Evolutionary conservation across 2,113 vertebrate species (phyloP).

Genomic region (Oreotrochilus melanogaster): DNA sequence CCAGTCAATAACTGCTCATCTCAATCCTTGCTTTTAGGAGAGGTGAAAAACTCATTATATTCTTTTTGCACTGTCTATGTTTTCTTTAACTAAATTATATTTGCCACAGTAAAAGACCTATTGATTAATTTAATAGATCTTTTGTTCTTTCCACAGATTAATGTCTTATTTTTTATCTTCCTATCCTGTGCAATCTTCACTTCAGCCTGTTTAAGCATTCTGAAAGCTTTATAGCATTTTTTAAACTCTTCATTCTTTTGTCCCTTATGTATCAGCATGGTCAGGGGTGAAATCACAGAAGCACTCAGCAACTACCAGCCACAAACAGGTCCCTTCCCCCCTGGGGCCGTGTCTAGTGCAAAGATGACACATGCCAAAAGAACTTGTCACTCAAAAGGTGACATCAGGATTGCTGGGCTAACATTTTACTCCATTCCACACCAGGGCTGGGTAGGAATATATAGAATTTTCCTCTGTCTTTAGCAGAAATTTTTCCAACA

Average conservation of each 20-base stretch:
- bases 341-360: not conserved
- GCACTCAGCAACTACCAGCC: not conserved
- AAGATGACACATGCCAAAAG: constrained; percentile 24
- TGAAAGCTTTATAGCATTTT: not conserved
- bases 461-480: not conserved
- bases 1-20: not conserved
- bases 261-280: not conserved
- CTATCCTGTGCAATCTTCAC: not conserved
- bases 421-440: not conserved
- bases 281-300: constrained; percentile 13
- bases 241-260: constrained; percentile 14
- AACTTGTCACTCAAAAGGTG: constrained; percentile 43
- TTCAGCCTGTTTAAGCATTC: constrained; percentile 1
- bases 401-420: not conserved
- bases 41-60: constrained; percentile 15
- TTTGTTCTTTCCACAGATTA: constrained; percentile 6
- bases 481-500: not conserved
- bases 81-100: constrained; percentile 57
- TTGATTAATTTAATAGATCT: constrained; percentile 57
- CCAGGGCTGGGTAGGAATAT: not conserved
- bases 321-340: not conserved
- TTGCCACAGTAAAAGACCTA: constrained; percentile 36
- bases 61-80: not conserved
- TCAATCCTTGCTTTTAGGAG: not conserved
- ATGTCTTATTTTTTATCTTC: not conserved